phyloP scores from a whole-genome alignment of 1,140 invertebrate species.

The Bombus waltoni region DNA sequence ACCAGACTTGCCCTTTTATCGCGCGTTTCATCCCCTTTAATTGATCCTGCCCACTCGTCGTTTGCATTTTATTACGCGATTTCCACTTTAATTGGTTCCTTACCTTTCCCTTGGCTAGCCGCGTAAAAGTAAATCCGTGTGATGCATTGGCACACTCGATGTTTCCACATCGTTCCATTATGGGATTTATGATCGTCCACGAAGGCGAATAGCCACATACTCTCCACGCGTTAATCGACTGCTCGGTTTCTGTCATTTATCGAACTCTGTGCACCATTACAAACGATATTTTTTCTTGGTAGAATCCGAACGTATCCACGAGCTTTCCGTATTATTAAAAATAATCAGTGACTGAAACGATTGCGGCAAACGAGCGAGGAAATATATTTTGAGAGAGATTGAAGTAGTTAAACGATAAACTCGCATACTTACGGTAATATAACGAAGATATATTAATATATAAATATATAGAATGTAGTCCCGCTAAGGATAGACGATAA shows the following conservation, averaged over 20 bases:
- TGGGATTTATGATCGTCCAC: background rate
- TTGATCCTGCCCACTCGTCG: constrained; percentile 36
- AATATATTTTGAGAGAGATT: background rate
- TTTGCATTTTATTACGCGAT: constrained; percentile 48
- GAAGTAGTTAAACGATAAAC: background rate
- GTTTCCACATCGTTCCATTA: background rate
- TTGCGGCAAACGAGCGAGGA: too few relatives aligned
- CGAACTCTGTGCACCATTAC: background rate
- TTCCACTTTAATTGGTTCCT: constrained; percentile 32
- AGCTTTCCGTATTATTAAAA: background rate
- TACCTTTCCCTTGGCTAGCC: background rate
- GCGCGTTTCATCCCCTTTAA: constrained; percentile 39
- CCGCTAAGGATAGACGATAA: background rate
- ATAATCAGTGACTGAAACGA: background rate
- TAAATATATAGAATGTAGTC: too few relatives aligned
- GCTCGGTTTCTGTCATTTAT: background rate
- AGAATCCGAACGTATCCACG: too few relatives aligned
- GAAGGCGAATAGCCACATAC: background rate
- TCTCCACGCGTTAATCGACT: background rate
- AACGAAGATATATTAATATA: too few relatives aligned
- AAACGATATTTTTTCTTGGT: background rate
- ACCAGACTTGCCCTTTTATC: constrained; percentile 22
- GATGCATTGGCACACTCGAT: background rate
- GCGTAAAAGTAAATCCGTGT: constrained; percentile 21
- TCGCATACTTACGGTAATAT: too few relatives aligned